Evolutionary conservation across 2,797 vertebrate species (phyloP).

Genomic region (Leptatherina wallacei): DNA sequence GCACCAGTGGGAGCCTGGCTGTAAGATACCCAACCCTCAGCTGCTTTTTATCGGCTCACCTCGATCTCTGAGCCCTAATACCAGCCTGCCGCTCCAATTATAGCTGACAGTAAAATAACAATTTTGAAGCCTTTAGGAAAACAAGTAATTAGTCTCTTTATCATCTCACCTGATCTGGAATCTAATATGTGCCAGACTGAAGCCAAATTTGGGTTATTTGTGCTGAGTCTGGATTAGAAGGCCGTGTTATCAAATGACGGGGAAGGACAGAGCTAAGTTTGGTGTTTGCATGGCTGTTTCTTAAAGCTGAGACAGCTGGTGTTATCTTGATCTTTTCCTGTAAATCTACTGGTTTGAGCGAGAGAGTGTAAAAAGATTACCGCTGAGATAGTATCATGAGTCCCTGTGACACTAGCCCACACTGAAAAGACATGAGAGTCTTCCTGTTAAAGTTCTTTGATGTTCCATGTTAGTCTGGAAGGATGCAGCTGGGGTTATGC

Average conservation of each 20-base stretch:
- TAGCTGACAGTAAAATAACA: conserved; percentile 70
- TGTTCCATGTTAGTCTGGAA: conserved; percentile 39
- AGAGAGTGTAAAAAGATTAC: conserved; percentile 19
- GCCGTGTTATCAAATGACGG: conserved; percentile 47
- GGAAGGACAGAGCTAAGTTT: conserved; percentile 38
- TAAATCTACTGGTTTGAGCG: conserved; percentile 38
- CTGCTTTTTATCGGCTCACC: conserved; percentile 74
- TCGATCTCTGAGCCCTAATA: conserved; percentile 56
- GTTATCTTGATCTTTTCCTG: conserved; percentile 38
- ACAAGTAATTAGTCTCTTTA: conserved; percentile 67
- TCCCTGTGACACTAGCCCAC: conserved; percentile 37
- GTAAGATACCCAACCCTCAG: conserved; percentile 68
- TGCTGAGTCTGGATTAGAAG: conserved; percentile 40
- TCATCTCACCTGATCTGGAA: conserved; percentile 62
- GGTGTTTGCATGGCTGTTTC: conserved; percentile 9
- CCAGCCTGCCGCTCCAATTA: conserved; percentile 70
- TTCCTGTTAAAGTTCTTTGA: conserved; percentile 39
- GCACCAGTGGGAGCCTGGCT: conserved; percentile 62
- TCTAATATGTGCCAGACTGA: conserved; percentile 41
- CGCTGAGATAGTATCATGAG: background rate
- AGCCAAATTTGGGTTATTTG: conserved; percentile 58
- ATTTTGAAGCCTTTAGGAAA: conserved; percentile 66
- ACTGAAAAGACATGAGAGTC: conserved; percentile 20
- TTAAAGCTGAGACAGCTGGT: conserved; percentile 19
- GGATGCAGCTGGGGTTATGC: conserved; percentile 43